Percentiles rank a stretch among this genome's conserved stretches.
Evolutionary conservation across 2,797 vertebrate species (phyloP).

Genomic region (Muscicapa striata): DNA sequence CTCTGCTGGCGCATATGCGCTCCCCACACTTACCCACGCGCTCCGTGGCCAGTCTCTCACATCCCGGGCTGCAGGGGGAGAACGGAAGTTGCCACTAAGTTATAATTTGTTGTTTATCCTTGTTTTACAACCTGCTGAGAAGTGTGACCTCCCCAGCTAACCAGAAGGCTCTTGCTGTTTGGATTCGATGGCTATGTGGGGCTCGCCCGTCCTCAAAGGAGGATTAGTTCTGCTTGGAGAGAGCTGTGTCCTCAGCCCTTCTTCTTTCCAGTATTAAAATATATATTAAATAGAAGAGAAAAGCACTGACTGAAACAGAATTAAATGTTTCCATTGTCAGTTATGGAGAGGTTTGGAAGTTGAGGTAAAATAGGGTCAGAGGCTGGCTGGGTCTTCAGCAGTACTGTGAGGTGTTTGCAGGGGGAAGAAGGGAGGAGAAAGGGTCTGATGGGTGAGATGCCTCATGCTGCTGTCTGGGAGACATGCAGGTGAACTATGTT

Average conservation of each 20-base stretch:
- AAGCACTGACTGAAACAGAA: background rate
- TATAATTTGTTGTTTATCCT: constrained; percentile 12
- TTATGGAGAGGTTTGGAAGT: background rate
- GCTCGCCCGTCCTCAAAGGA: background rate
- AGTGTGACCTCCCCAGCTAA: background rate
- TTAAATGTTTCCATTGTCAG: background rate
- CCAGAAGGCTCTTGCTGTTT: background rate
- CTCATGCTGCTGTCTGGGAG: background rate
- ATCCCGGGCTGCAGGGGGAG: background rate
- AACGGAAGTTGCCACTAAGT: background rate
- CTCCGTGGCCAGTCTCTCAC: background rate
- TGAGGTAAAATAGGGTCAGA: background rate
- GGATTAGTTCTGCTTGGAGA: constrained; percentile 55
- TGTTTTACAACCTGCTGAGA: background rate
- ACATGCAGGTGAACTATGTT: background rate
- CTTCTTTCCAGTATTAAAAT: constrained; percentile 23
- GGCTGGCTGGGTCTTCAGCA: background rate
- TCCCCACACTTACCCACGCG: background rate
- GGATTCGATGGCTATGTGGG: background rate
- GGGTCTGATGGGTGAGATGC: background rate
- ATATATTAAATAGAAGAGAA: constrained; percentile 20
- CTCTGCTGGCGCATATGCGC: background rate
- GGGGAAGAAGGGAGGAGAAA: background rate
- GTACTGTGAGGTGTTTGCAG: background rate
- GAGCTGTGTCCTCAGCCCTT: background rate